A percentile compares a stretch with the other conserved stretches of the same genome.
These are phyloP conservation scores for Porites cylindrica DNA, from an alignment of 92 coral and sea anemone species.

Conservation along the genomic window DNA sequence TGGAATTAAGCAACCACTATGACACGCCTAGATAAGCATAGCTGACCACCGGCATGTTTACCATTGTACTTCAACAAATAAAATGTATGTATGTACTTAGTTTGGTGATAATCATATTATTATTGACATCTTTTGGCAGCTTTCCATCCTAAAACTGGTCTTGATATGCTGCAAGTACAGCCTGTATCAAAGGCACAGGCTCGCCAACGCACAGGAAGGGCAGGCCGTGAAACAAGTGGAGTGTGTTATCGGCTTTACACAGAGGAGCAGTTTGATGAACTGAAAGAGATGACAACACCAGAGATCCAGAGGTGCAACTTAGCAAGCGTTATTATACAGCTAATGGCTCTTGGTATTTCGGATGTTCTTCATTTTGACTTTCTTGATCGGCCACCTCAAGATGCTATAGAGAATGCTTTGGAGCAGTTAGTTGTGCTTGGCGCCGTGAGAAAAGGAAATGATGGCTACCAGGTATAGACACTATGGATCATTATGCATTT, in stretches of 20 bases:
- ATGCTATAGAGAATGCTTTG: constrained; percentile 86
- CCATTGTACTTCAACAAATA: too few relatives aligned
- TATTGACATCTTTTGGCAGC: constrained; percentile 41
- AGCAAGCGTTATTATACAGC: constrained; percentile 83
- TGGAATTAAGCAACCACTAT: too few relatives aligned
- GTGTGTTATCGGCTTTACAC: constrained; percentile 94
- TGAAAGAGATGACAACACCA: constrained; percentile 84
- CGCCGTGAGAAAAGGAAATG: constrained; percentile 79
- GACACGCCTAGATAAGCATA: too few relatives aligned
- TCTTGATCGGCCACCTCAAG: constrained; percentile 84
- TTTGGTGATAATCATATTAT: too few relatives aligned
- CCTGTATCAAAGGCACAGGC: constrained; percentile 99
- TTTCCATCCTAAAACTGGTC: constrained; percentile 96
- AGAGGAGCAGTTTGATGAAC: constrained; percentile 93
- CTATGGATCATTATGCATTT: not conserved
- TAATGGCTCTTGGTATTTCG: constrained; percentile 89
- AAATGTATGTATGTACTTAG: too few relatives aligned
- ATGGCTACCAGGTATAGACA: constrained; percentile 58
- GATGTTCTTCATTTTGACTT: constrained; percentile 89
- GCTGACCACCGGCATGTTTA: too few relatives aligned
- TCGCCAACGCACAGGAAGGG: constrained; percentile 94
- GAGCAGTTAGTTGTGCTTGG: constrained; percentile 80
- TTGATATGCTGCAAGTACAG: constrained; percentile 90
- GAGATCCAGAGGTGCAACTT: constrained; percentile 96
- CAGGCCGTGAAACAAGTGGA: constrained; percentile 97